These are phyloP conservation scores for Coregonus suidteri DNA, from an alignment of 2,797 vertebrate genomes.

Conservation along the genomic window DNA sequence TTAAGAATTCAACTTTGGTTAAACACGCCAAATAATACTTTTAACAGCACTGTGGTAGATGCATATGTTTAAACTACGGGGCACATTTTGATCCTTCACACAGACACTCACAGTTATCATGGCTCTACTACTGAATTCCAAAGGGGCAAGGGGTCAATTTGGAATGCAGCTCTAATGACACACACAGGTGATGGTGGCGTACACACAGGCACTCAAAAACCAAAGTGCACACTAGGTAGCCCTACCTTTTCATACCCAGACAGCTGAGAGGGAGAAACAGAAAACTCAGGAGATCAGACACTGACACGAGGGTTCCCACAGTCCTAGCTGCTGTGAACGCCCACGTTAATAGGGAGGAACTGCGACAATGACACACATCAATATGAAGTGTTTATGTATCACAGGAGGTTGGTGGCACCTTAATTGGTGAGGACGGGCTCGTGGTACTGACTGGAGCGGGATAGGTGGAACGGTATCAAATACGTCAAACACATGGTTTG, in stretches of 20 bases:
- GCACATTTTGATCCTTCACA: constrained; percentile 19
- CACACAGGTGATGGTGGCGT: constrained; percentile 42
- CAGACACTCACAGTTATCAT: constrained; percentile 12
- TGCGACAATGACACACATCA: not conserved
- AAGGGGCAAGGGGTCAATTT: constrained; percentile 1
- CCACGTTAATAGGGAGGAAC: not conserved
- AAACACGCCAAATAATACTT: constrained; percentile 23
- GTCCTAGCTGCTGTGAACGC: constrained; percentile 4
- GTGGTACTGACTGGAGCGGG: too few relatives aligned
- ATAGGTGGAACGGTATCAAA: too few relatives aligned
- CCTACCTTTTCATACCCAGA: constrained; percentile 90
- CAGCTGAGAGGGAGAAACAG: constrained; percentile 82
- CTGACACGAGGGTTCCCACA: constrained; percentile 14
- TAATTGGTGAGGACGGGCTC: too few relatives aligned
- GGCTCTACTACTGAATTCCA: not conserved
- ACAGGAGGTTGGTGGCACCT: too few relatives aligned
- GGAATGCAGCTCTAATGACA: constrained; percentile 9
- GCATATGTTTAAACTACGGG: not conserved
- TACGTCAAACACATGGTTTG: too few relatives aligned
- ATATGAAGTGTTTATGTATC: not conserved
- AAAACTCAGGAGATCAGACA: constrained; percentile 44
- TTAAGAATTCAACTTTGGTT: constrained; percentile 20
- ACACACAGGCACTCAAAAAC: constrained; percentile 66
- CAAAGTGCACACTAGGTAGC: constrained; percentile 57
- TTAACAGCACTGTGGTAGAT: not conserved